Evolutionary conservation across 1,140 invertebrate genomes (phyloP), one percentile per base, ranked within the genome.

Genomic region (Pollicipes pollicipes): DNA sequence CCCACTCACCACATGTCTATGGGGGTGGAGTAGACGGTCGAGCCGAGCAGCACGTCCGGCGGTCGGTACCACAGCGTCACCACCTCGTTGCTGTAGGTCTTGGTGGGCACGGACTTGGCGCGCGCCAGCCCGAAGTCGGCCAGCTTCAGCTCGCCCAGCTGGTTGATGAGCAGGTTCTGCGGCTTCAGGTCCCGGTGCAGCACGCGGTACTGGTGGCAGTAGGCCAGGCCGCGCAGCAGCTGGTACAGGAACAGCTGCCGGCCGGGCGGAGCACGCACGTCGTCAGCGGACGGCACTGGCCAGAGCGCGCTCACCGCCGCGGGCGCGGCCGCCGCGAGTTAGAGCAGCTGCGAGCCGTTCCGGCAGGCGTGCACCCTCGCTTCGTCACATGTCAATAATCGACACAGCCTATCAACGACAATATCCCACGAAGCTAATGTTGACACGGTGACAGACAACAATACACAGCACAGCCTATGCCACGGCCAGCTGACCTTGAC

Each of bases 21-120:
- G 71, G 84, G 85, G 26, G 85, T 87, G 30, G 85, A 85, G 77
- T 88, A 88, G 75, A 87, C 84, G 67, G 85, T 87, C 28, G 84
- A 86, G 27, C 87, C 87, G 58, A 88, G 76, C 29, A 88, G 80
- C 32, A 88, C 87, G 80, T 88, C 87, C 3, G 87, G 87, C 70
- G 87, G 87, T 71, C 87, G 78, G 78, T 89, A 88, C 87, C 87
- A 88, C 72, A 89, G 78, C n/a, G 88, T 88, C 26, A 89, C 88
- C 24, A 88, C 87, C 81, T 88, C 88, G 80, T 88, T 87, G 30
- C 86, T 87, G 79, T 87, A 88, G 17, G 88, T 89, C 79, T 89
- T 89, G 6, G 86, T 88, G 70, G 88, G 88, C 72, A 88, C 86
- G 69, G 86, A 88, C 78, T 88, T 88, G 58, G 86, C 86, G 75